These are phyloP conservation scores for Potamarius usumacintae DNA, from an alignment of 2,113 vertebrate genomes.

Conservation along the genomic window DNA sequence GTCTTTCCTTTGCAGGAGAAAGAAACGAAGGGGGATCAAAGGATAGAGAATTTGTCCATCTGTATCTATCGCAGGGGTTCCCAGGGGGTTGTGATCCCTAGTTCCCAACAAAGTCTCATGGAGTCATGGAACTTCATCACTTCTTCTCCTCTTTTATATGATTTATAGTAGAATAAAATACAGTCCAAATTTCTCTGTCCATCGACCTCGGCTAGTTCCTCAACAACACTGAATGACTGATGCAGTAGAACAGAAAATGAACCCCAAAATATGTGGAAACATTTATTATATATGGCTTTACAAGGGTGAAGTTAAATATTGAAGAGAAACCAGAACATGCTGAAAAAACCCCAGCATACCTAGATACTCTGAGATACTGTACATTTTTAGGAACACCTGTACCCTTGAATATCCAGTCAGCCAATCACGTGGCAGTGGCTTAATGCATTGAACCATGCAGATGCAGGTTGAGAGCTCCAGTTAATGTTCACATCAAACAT, in stretches of 20 bases:
- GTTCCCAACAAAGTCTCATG: too few relatives aligned
- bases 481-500: too few relatives aligned
- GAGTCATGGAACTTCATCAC: not conserved
- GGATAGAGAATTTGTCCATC: not conserved
- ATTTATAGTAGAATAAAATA: not conserved
- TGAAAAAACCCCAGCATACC: not conserved
- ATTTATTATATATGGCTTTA: not conserved
- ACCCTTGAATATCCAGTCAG: too few relatives aligned
- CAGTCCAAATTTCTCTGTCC: not conserved
- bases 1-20: not conserved
- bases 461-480: not conserved
- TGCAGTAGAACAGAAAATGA: not conserved
- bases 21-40: not conserved
- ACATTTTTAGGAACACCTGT: too few relatives aligned
- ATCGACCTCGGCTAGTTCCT: not conserved
- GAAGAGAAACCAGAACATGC: not conserved
- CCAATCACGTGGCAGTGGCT: too few relatives aligned
- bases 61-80: not conserved
- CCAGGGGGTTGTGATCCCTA: not conserved
- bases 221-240: not conserved
- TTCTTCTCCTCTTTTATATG: not conserved
- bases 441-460: not conserved
- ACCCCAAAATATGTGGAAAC: not conserved
- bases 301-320: too few relatives aligned
- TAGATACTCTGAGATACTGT: too few relatives aligned